Evolutionary conservation across 2,888 invertebrate species (phyloP).

Genomic region (Lissonota sp.): DNA sequence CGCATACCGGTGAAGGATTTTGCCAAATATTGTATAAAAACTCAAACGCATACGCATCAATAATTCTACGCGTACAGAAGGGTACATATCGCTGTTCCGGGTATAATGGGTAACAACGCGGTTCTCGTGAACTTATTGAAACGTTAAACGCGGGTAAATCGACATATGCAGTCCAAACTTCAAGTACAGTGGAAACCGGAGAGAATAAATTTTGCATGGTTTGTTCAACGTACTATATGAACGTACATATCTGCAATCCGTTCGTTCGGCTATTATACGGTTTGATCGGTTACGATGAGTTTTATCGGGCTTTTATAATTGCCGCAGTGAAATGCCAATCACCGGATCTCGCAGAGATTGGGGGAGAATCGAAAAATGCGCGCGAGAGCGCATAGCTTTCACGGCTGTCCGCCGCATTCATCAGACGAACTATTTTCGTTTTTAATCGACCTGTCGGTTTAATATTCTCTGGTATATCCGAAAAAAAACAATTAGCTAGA

Average conservation of each 20-base stretch:
- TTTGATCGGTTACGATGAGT: not conserved
- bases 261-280: constrained; percentile 2
- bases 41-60: no score
- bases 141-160: constrained; percentile 34
- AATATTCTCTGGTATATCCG: no score
- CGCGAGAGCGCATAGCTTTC: not conserved
- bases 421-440: not conserved
- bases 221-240: constrained; percentile 8
- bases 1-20: constrained; percentile 15
- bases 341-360: not conserved
- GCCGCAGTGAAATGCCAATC: not conserved
- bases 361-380: not conserved
- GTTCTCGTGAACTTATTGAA: constrained; percentile 30
- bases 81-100: not conserved
- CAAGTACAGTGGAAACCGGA: not conserved
- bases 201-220: constrained; percentile 18
- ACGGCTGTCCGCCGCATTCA: not conserved
- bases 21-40: constrained; percentile 6
- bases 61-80: constrained; percentile 5
- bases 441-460: no score
- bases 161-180: not conserved
- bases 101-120: not conserved
- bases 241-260: not conserved
- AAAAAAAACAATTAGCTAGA: no score
- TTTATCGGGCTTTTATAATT: constrained; percentile 13